A percentile compares a stretch with the other conserved stretches of the same genome.
These are phyloP conservation scores for Melikaiella ostensackeni DNA, from an alignment of 2,888 invertebrate genomes.

Conservation along the genomic window DNA sequence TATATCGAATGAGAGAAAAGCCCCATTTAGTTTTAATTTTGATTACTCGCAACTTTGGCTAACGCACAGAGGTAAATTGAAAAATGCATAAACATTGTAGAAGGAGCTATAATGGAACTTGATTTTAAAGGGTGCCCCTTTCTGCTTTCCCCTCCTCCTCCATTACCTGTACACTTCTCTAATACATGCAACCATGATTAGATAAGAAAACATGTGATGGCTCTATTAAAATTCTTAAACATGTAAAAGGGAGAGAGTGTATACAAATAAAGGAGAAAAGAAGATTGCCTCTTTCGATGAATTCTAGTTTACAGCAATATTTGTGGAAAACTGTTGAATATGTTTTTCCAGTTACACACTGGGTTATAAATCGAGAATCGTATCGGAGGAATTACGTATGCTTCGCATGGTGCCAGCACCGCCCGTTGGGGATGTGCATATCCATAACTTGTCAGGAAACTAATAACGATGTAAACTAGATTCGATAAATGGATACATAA, in stretches of 20 bases:
- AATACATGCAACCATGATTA: no score
- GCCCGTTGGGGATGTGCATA: not conserved
- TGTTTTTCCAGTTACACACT: not conserved
- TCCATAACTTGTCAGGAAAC: not conserved
- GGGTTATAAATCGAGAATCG: not conserved
- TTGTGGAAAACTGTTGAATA: not conserved
- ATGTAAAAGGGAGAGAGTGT: no score
- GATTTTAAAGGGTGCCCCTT: no score
- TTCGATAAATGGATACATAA: constrained; percentile 10
- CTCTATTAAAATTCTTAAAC: no score
- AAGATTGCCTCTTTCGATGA: not conserved
- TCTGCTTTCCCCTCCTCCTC: no score
- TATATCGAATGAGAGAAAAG: not conserved
- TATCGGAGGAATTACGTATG: not conserved
- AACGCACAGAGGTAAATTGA: not conserved
- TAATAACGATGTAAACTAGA: constrained; percentile 25
- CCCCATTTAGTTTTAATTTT: not conserved
- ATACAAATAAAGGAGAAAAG: no score
- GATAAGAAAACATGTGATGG: no score
- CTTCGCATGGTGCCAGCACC: not conserved
- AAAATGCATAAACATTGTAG: not conserved
- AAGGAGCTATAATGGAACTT: not conserved
- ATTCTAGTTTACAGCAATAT: not conserved
- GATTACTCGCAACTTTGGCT: not conserved
- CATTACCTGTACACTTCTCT: no score